Evolutionary conservation across 92 coral and sea anemone species (phyloP), one percentile per base, ranked within the genome.

Genomic region (Paragorgia papillata): DNA sequence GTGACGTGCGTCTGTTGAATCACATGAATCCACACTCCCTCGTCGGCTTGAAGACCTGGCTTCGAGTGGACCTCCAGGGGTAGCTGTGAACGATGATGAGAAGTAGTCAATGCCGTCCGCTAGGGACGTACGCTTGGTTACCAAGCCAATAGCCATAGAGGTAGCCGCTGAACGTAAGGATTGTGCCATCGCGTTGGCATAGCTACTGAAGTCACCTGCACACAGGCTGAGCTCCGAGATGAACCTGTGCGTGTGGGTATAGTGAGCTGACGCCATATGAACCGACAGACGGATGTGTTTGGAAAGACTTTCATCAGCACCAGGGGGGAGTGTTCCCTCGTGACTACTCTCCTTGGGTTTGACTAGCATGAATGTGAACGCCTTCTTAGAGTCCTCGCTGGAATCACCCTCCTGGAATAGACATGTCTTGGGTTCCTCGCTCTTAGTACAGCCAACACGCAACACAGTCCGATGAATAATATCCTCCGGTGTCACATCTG

Each of bases 401-500:
- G 88, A 81, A 33, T 80, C 92, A 75, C 66, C 61, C 30, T 91
- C 99, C 34, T 71, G 78, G 21, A 51, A 55, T 20, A 51, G 13
- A 22, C 48, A 37, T 55, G 74, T 63, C 28, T 58, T 40, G 20
- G 84, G 33, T 26, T 78, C 77, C 21, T 69, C 84, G 7, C 70
- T 66, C 14, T 73, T 62, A 3, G 83, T 73, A 41, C 89, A 78
- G 55, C 99, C 99, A 60, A 96, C 92, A 24, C 88, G 86, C 28
- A 85, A 89, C 32, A 91, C 99, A 55, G 87, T 85, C 9, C 86
- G 88, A 34, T 95, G 90, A 26, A 84, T 51, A 20, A 87, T 82
- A 35, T 96, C 99, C 79, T 95, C 99, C 29, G 97, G 99, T 13
- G 99, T 95, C 53, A 95, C 92, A 80, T 95, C 99, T 43, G 83